Evolutionary conservation across 2,888 invertebrate species (phyloP).

Genomic region (Drosophila monieri): DNA sequence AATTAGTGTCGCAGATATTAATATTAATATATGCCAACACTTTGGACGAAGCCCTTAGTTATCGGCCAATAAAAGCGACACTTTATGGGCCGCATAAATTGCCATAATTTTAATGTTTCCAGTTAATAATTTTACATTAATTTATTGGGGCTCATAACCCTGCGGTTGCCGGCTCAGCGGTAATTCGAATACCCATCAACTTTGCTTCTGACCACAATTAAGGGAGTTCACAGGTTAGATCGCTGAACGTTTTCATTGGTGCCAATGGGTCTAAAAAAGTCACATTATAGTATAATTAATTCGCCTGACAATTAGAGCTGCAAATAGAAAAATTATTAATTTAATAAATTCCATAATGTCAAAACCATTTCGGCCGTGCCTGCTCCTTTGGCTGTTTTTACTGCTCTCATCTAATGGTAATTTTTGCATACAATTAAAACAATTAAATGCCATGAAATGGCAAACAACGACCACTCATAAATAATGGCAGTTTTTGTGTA

Average conservation of each 20-base stretch:
- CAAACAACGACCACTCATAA: conserved; percentile 50
- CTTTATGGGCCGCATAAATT: conserved; percentile 51
- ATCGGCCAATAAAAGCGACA: conserved; percentile 28
- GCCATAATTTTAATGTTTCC: conserved; percentile 59
- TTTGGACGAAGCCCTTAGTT: conserved; percentile 16
- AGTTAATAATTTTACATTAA: conserved; percentile 73
- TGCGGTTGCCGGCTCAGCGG: conserved; percentile 41
- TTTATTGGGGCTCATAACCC: conserved; percentile 53
- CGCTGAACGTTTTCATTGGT: neutral
- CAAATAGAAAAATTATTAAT: conserved; percentile 51
- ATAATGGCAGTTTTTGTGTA: conserved; percentile 58
- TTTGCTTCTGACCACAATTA: conserved; percentile 26
- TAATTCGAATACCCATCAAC: conserved; percentile 56
- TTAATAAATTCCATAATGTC: conserved; percentile 69
- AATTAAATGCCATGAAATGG: conserved; percentile 68
- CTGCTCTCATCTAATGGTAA: conserved; percentile 60
- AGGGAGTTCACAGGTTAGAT: conserved; percentile 27
- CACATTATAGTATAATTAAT: conserved; percentile 48
- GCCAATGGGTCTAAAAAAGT: conserved; percentile 27
- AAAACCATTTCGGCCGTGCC: conserved; percentile 32
- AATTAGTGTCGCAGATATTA: conserved; percentile 31
- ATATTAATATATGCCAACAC: conserved; percentile 53
- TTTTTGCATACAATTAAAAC: conserved; percentile 67
- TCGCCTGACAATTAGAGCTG: conserved; percentile 48
- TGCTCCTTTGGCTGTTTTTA: conserved; percentile 26